phyloP scores from a whole-genome alignment of 2,113 vertebrate genomes.

The Bufo bufo region DNA sequence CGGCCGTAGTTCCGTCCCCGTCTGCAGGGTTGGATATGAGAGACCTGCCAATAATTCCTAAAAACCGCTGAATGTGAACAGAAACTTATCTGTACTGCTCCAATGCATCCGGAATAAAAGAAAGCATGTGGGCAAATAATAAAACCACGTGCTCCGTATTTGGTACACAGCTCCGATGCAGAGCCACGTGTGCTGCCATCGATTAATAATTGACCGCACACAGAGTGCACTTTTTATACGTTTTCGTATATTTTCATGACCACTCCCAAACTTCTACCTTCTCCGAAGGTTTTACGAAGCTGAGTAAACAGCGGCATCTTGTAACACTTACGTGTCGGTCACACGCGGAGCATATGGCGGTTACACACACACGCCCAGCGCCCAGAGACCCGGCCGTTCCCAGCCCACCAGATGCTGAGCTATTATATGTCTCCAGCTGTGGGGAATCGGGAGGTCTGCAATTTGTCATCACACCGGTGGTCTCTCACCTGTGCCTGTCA shows the following conservation, averaged over 20 bases:
- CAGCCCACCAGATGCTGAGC: slow-evolving; percentile 18
- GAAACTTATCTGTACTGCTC: too few relatives aligned
- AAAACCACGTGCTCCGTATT: too few relatives aligned
- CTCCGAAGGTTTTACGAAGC: neutral
- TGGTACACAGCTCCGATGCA: too few relatives aligned
- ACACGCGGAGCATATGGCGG: neutral
- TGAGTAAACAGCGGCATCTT: neutral
- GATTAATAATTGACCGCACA: too few relatives aligned
- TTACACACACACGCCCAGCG: slow-evolving; percentile 30
- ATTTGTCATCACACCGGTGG: neutral
- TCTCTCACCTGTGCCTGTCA: neutral
- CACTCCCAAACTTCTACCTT: neutral
- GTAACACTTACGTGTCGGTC: neutral
- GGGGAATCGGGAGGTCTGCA: neutral
- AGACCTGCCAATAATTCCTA: too few relatives aligned
- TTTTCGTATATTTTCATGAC: neutral
- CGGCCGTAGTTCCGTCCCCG: too few relatives aligned
- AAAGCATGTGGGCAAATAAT: too few relatives aligned
- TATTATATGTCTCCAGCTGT: slow-evolving; percentile 32
- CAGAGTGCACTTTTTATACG: too few relatives aligned
- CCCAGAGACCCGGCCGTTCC: slow-evolving; percentile 24
- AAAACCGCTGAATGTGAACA: too few relatives aligned
- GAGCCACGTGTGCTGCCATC: too few relatives aligned
- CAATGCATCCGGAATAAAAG: too few relatives aligned
- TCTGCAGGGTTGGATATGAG: too few relatives aligned